A percentile compares a stretch with the other conserved stretches of the same genome.
These are phyloP conservation scores for Parochlus steinenii DNA, from an alignment of 2,888 invertebrate genomes.

Conservation along the genomic window DNA sequence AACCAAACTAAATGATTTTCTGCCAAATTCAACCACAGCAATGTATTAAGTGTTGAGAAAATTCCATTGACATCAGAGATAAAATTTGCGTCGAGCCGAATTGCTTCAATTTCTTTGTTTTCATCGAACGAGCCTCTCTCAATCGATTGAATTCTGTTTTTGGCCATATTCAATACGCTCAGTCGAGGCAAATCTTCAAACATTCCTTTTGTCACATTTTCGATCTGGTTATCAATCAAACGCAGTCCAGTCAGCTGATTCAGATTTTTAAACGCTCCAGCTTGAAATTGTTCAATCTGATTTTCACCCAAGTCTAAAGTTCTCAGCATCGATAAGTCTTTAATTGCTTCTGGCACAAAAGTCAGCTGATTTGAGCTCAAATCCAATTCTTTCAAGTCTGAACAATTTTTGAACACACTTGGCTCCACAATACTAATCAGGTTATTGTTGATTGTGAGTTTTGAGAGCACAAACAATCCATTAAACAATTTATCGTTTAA, in stretches of 20 bases:
- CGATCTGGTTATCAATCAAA: constrained; percentile 78
- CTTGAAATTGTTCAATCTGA: constrained; percentile 64
- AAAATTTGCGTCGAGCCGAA: constrained; percentile 75
- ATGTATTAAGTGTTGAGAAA: constrained; percentile 66
- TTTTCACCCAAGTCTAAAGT: constrained; percentile 86
- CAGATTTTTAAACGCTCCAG: constrained; percentile 71
- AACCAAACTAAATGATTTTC: constrained; percentile 87
- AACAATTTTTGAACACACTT: constrained; percentile 74
- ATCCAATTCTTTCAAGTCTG: constrained; percentile 74
- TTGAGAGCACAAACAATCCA: constrained; percentile 66
- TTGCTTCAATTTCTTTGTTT: constrained; percentile 67
- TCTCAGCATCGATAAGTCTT: constrained; percentile 66
- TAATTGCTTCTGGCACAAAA: constrained; percentile 66
- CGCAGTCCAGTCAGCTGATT: constrained; percentile 74
- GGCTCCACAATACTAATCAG: constrained; percentile 60
- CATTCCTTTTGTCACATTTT: constrained; percentile 70
- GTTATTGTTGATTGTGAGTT: constrained; percentile 74
- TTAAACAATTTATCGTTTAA: constrained; percentile 69
- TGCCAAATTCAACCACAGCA: constrained; percentile 75
- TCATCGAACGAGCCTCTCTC: constrained; percentile 70
- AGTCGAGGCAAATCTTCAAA: constrained; percentile 70
- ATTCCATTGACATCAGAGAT: constrained; percentile 80
- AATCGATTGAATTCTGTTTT: constrained; percentile 74
- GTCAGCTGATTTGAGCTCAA: constrained; percentile 71
- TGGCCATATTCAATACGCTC: constrained; percentile 74